A percentile compares a stretch with the other conserved stretches of the same genome.
These are phyloP conservation scores for Minunthozetes semirufus DNA, from an alignment of 2,888 invertebrate species.

Conservation along the genomic window DNA sequence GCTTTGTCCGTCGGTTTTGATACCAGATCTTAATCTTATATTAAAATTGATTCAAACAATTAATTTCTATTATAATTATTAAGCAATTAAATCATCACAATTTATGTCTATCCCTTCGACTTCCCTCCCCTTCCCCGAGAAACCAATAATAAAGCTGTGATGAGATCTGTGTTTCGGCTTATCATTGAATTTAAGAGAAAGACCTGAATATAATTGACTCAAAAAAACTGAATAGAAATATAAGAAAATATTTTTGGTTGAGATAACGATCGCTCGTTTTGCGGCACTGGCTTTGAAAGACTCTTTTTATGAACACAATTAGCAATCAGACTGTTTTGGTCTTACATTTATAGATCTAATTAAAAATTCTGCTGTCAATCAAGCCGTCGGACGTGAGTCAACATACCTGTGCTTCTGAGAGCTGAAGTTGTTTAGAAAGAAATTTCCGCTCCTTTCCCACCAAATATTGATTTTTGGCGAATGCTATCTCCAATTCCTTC, in stretches of 20 bases:
- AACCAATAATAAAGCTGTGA: background rate
- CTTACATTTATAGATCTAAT: background rate
- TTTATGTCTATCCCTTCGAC: background rate
- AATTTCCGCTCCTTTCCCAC: constrained; percentile 12
- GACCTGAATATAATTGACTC: background rate
- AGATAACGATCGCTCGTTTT: background rate
- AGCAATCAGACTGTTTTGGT: background rate
- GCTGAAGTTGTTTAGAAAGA: background rate
- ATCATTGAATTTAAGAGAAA: background rate
- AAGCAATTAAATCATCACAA: background rate
- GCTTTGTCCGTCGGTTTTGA: constrained; percentile 13
- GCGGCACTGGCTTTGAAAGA: background rate
- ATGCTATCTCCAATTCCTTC: constrained; percentile 1
- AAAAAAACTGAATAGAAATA: background rate
- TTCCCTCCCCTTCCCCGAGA: background rate
- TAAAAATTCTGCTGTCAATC: constrained; percentile 3
- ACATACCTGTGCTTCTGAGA: constrained; percentile 25
- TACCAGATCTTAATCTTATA: constrained; percentile 26
- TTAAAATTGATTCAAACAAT: background rate
- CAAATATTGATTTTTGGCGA: constrained; percentile 27
- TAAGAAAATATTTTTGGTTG: background rate
- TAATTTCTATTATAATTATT: background rate
- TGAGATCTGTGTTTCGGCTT: background rate
- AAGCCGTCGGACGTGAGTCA: background rate
- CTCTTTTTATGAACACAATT: background rate